Evolutionary conservation across 2,113 vertebrate genomes (phyloP).

Genomic region (Ciconia boyciana): DNA sequence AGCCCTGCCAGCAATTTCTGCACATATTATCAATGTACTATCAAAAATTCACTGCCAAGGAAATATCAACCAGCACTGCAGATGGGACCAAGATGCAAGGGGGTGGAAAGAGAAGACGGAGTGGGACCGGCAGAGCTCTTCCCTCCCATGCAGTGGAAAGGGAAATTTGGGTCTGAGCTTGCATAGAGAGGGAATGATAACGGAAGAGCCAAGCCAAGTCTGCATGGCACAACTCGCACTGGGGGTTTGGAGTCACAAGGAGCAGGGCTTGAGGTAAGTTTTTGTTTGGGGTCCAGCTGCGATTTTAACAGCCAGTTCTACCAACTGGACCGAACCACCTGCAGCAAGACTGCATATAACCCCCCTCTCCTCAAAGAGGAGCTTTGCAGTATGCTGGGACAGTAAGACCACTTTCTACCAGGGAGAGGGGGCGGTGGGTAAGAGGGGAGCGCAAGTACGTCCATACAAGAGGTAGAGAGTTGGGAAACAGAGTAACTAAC

Average conservation of each 20-base stretch:
- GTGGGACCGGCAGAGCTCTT: background rate
- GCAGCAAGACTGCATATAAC: background rate
- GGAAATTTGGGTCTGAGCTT: background rate
- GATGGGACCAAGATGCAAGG: background rate
- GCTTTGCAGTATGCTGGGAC: background rate
- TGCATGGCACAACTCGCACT: rapidly evolving
- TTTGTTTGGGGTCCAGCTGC: background rate
- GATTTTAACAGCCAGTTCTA: background rate
- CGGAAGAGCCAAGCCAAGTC: background rate
- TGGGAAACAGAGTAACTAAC: background rate
- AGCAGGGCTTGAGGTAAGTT: background rate
- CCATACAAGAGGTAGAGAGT: background rate
- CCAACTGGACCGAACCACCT: background rate
- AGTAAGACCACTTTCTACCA: background rate
- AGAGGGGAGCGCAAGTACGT: background rate
- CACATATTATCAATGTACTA: background rate
- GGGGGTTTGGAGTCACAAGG: background rate
- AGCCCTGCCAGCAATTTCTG: background rate
- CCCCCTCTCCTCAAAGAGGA: background rate
- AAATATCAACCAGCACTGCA: background rate
- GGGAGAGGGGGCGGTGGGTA: rapidly evolving
- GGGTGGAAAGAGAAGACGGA: background rate
- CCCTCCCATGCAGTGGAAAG: background rate
- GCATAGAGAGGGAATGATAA: background rate
- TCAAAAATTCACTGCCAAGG: background rate